phyloP scores from a whole-genome alignment of 2,888 invertebrate species.

The Mimumesa dahlbomi region DNA sequence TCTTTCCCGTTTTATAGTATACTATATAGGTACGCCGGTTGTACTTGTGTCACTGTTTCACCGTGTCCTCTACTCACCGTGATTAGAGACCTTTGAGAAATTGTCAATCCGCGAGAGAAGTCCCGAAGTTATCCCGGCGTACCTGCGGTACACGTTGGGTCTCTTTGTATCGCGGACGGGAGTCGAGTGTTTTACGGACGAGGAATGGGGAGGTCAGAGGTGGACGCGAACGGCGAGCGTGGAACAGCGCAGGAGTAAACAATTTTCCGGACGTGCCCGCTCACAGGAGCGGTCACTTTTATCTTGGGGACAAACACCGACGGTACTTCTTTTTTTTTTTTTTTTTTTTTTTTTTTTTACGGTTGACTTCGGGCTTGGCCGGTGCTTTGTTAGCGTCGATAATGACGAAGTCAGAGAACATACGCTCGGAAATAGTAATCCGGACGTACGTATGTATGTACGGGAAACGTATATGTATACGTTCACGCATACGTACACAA shows the following conservation, averaged over 20 bases:
- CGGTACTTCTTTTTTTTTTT: background rate
- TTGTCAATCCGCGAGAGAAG: slow-evolving; percentile 29
- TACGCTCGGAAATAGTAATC: slow-evolving; percentile 8
- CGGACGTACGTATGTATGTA: slow-evolving; percentile 3
- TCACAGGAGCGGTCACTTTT: slow-evolving; percentile 26
- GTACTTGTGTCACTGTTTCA: background rate
- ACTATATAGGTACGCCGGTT: background rate
- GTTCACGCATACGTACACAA: too few relatives aligned
- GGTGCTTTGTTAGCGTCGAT: slow-evolving; percentile 31
- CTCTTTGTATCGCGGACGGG: slow-evolving; percentile 17
- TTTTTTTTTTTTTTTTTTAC: slow-evolving; percentile 21
- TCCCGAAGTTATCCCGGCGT: slow-evolving; percentile 3
- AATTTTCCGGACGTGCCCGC: slow-evolving; percentile 33
- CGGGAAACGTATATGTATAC: too few relatives aligned
- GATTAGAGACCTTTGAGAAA: slow-evolving; percentile 54
- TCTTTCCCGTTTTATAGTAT: background rate
- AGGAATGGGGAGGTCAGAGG: background rate
- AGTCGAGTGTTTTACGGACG: slow-evolving; percentile 19
- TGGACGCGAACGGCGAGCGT: slow-evolving; percentile 1
- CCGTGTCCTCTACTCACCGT: slow-evolving; percentile 40
- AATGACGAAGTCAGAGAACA: slow-evolving; percentile 20
- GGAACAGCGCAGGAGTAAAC: slow-evolving; percentile 26
- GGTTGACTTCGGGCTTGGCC: slow-evolving; percentile 16
- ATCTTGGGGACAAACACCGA: slow-evolving; percentile 17
- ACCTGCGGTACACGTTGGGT: slow-evolving; percentile 10